Base-by-base conservation (phyloP, 1,140 invertebrate genomes). In the Drosophila melanica region DNA sequence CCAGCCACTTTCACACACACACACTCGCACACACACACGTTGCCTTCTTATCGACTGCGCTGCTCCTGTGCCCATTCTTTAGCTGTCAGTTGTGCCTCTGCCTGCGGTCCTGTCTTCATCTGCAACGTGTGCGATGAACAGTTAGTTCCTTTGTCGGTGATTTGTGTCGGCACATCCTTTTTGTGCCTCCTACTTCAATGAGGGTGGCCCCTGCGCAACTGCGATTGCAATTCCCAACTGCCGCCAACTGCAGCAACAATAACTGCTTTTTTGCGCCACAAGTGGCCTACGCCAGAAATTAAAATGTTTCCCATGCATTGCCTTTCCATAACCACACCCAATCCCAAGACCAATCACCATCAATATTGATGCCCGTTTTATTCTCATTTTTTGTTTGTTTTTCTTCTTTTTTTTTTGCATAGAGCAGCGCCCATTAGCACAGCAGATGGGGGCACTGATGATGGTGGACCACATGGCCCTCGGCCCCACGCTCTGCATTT, bases 121-220 rank as follows among this genome's bases (percentile, higher is more conserved):
- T 89, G 72, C 79, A 84, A 89, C 79, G 79, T 87, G 84, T 87
- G 84, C 84, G 79, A 84, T 60, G 77, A 75, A 86, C 82, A 86
- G 84, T 87, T 87, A 87, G 82, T 79, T 87, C 79, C 84, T 87
- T 87, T 87, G 81, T 86, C 81, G 81, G 76, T 78, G 76, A 64
- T 77, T 73, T 62, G 73, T 44, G 64, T 77, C 77, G 77, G 82
- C 84, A 87, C 73, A 89, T 87, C 82, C 82, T 87, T 71, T 80
- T 66, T 75, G 35, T 41, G 18, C 23, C 57, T 57, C 53, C 74
- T 63, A 48, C 62, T 60, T 53, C 77, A 45, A 64, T 76, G 63
- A 77, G 82, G 82, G 82, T 87, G 82, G 82, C 84, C 81, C 55
- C 11, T 23, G 23, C 57, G 23, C 57, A 71, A 54, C 8, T 23